phyloP scores from a whole-genome alignment of 1,140 invertebrate species.

The Drosophila sechellia region DNA sequence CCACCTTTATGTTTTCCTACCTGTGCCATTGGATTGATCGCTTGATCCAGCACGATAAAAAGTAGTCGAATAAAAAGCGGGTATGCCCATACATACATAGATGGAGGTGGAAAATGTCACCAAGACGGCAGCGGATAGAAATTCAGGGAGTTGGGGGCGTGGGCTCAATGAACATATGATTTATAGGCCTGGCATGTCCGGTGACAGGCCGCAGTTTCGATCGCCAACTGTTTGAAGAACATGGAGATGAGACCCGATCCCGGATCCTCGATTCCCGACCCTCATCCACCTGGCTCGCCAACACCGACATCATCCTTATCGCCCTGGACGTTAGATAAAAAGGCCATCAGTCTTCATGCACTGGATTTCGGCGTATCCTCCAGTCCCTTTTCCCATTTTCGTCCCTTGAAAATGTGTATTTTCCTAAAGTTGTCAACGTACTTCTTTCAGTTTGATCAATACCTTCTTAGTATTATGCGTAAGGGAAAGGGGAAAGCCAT shows the following conservation, averaged over 20 bases:
- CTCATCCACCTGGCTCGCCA: slow-evolving; percentile 24
- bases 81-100: slow-evolving; percentile 2
- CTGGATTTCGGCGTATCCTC: neutral
- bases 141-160: slow-evolving; percentile 11
- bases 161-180: slow-evolving; percentile 70
- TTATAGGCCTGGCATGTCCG: slow-evolving; percentile 44
- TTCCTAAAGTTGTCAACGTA: slow-evolving; percentile 17
- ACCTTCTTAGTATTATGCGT: neutral
- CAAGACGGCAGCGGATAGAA: slow-evolving; percentile 6
- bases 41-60: slow-evolving; percentile 63
- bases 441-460: slow-evolving; percentile 6
- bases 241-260: slow-evolving; percentile 7
- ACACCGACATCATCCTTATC: slow-evolving; percentile 29
- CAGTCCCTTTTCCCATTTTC: slow-evolving; percentile 15
- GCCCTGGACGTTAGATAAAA: slow-evolving; percentile 40
- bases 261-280: slow-evolving; percentile 2
- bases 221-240: slow-evolving; percentile 32
- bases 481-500: neutral
- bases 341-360: slow-evolving; percentile 38
- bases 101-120: slow-evolving; percentile 58
- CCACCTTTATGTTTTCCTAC: slow-evolving; percentile 1
- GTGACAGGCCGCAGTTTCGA: slow-evolving; percentile 46
- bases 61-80: slow-evolving; percentile 22
- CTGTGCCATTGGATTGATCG: slow-evolving; percentile 42
- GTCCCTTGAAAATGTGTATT: slow-evolving; percentile 1